Evolutionary conservation across 2,797 vertebrate genomes (phyloP), one percentile per base, ranked within the genome.

Genomic region (Mormyrops boulengeri): DNA sequence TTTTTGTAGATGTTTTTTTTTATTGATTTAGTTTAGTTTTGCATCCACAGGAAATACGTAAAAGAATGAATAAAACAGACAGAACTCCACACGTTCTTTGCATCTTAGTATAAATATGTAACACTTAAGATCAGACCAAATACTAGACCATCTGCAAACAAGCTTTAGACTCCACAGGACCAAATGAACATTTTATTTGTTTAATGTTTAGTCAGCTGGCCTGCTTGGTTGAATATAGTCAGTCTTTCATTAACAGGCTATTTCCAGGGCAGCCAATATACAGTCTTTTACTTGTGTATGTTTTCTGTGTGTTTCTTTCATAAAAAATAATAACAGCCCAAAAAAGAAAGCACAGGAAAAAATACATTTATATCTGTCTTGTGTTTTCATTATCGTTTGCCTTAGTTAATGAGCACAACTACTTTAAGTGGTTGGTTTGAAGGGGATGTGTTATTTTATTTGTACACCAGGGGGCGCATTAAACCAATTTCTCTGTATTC

Each of bases 381-480:
- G 88, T 30, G 82, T 86, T 87, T 85, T 86, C 73, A 85, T 85
- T 44, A 85, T 66, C 19, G 17, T 89, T 26, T 69, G 30, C 3
- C 66, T 69, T 69, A 41, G 30, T 62, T 9, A 19, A 30, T 86
- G 3, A 38, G 1, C 38, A 11, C 53, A 77, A 52, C 26, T 17
- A 41, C 34, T 82, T 82, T 77, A 73, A 38, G 12, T 77, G 47
- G 1, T 12, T 44, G 14, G 55, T 22, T n/a, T 85, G 50, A 30
- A 22, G 19, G 30, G 62, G 17, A 82, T 91, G 92, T 92, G 93
- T 89, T 94, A n/a, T 85, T 49, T 0, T 0, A 9, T 1, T 89
- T 53, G 5, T 85, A 91, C 96, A 96, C 92, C 91, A 96, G 96
- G 92, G 94, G 95, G 96, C 94, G 93, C 89, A 73, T 93, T 93